Evolutionary conservation across 2,888 invertebrate genomes (phyloP), one percentile per base, ranked within the genome.

Genomic region (Andrena marginata): DNA sequence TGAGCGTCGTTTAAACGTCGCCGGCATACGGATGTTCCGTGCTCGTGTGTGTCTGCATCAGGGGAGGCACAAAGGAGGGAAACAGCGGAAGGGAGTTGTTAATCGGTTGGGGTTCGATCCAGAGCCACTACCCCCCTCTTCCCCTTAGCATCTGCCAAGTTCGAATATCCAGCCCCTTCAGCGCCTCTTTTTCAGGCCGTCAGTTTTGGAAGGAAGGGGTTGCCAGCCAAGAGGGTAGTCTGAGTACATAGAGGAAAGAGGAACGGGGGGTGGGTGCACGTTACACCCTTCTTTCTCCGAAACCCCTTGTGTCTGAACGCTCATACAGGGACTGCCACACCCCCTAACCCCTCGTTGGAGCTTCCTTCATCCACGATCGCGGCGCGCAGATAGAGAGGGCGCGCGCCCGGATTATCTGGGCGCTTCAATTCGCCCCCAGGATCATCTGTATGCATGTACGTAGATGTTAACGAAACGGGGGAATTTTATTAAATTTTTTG

Each of bases 101-200:
- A 77, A 84, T 84, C 84, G 84, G 73, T 77, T 31, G 62, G 83
- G 83, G 80, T 83, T 84, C 84, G 83, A 84, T 84, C 80, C 49
- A 73, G 10, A 42, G 23, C 13, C 29, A 29, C 48, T n/a, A 13
- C 31, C 63, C n/a, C 62, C 8, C n/a, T 48, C 26, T 26, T 64
- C 20, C 23, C 49, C 20, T 26, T 5, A 70, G 84, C 84, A 84
- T 84, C 85, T 85, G 85, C 73, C 82, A 67, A 77, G 77, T 78
- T 73, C 20, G 78, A 78, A 78, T 84, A 84, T 85, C 76, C 76
- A 84, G 69, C 76, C 83, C 84, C 84, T 76, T 85, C 69, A 71
- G 80, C 77, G 71, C 26, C 84, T 82, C 81, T 84, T 77, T 85
- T 84, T 72, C 75, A 78, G 73, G 81, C 77, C 74, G 81, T 72